Base-by-base conservation (phyloP, 2,113 vertebrate genomes). In the Neolamprologus longior region DNA sequence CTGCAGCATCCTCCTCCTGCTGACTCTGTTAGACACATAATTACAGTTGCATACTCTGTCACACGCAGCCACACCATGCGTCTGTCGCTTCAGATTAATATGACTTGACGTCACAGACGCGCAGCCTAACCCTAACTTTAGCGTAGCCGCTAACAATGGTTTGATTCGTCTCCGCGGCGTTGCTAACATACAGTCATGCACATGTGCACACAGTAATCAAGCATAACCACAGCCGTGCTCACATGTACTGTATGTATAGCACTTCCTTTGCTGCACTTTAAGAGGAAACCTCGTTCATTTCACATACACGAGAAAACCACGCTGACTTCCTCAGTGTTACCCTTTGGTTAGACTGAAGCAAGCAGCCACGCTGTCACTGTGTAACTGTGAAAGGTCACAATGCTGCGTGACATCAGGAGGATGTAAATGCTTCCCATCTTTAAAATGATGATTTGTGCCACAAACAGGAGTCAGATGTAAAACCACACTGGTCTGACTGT, bases 221-320 rank as follows among this genome's bases (percentile, higher is more conserved):
- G 15, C 24, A 19, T 37, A 86, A 24, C 61, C 52, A 63, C 78
- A 81, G 12, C n/a, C 37, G 45, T 58, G 15, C 84, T 85, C 45
- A 86, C 55, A 84, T 81, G 33, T 80, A 53, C 52, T 81, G 80
- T 31, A 52, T 24, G 24, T 58, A 31, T 33, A 86, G 90, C 86
- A 84, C 86, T 92, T 93, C 91, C 93, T 90, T 78, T 68, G 13
- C 40, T 52, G 80, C 35, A 19, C 79, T 61, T 45, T 26, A 76
- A 92, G 86, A 90, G 88, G 90, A 92, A 94, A 82, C 58, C 82
- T 85, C 81, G 80, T 91, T 92, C 73, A 88, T 45, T 55, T 93
- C 28, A 3, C 52, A 78, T 33, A 71, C 81, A 61, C 61, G 80
- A 66, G 87, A 73, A 73, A 79, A 84, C 26, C 86, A 31, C 87